Evolutionary conservation across 2,113 vertebrate genomes (phyloP), one percentile per base, ranked within the genome.

Genomic region (Tauraco erythrolophus): DNA sequence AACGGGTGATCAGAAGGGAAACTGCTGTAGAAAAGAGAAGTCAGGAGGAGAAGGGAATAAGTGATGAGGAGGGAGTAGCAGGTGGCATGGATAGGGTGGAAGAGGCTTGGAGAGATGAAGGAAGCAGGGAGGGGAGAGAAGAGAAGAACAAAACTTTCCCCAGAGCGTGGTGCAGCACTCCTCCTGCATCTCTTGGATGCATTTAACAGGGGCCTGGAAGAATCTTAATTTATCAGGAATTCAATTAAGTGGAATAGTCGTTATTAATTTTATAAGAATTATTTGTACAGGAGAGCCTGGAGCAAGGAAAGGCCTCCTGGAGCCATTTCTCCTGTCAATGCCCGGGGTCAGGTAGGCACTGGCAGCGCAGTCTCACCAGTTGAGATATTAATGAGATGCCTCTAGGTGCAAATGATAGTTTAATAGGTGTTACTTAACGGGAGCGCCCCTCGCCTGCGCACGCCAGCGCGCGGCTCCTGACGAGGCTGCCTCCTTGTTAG

Each of bases 401-500:
- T 99, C 98, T 96, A 99, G 99, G 99, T 99, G 99, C 99, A 99
- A 99, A 99, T 99, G 98, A 98, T 97, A 96, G 99, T 99, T 99
- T 99, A 99, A 99, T 99, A 99, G 99, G 99, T 99, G 99, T 99
- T 99, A 99, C 98, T 99, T 99, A 98, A 98, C 97, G 75, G 98
- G 98, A 98, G 96, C 74, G 62, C 97, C 97, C 97, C 97, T 98
- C 98, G 93, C 97, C 98, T 98, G 98, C 85, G 91, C 98, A 97
- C 97, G 95, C 95, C 95, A 65, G 97, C 84, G 75, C 35, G 76
- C 91, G 62, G 96, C 98, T 97, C 97, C 95, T 82, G 95, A 96
- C 96, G 93, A 98, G 96, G 94, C 98, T 94, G 97, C 98, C 92
- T 97, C 96, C 98, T 98, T 97, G 98, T 98, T 98, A 98, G 98